Percentiles rank a stretch among this genome's conserved stretches.
These are phyloP conservation scores for Rhagophthalmus giganteus DNA, from an alignment of 2,888 invertebrate species.

Conservation along the genomic window DNA sequence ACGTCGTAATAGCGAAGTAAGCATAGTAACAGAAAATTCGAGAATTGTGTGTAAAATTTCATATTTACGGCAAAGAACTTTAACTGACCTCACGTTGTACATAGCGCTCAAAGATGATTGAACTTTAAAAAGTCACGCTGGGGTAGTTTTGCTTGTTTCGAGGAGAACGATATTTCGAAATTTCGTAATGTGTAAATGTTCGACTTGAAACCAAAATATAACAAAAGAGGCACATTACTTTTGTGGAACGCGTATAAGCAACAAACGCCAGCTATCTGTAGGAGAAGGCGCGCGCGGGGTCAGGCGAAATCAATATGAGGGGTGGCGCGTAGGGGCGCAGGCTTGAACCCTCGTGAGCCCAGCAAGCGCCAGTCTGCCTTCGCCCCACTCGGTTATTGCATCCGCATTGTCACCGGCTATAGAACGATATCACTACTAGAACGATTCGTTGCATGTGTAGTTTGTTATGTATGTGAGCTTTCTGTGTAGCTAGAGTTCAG, in stretches of 20 bases:
- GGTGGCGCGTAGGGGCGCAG: constrained; percentile 54
- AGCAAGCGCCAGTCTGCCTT: constrained; percentile 59
- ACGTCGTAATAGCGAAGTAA: too few species aligned
- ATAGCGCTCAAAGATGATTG: too few species aligned
- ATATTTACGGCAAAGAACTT: too few species aligned
- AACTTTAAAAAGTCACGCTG: too few species aligned
- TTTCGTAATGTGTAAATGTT: not conserved
- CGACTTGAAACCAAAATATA: constrained; percentile 9
- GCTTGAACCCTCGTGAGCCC: constrained; percentile 58
- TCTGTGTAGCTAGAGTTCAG: constrained; percentile 19
- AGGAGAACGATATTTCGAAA: not conserved
- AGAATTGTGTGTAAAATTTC: too few species aligned
- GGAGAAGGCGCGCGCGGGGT: constrained; percentile 46
- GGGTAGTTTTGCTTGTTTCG: too few species aligned
- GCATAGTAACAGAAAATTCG: too few species aligned
- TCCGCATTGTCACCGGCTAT: constrained; percentile 37
- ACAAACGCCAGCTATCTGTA: constrained; percentile 40
- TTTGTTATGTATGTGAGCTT: constrained; percentile 26
- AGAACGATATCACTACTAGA: constrained; percentile 31
- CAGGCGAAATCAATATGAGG: constrained; percentile 55
- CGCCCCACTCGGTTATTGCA: constrained; percentile 46
- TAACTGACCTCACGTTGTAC: too few species aligned
- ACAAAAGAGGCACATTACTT: constrained; percentile 15
- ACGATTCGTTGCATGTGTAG: constrained; percentile 31
- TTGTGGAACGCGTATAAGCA: constrained; percentile 40